Conservation (phyloP, 2,113 vertebrate genomes). For the Festucalex cinctus region DNA sequence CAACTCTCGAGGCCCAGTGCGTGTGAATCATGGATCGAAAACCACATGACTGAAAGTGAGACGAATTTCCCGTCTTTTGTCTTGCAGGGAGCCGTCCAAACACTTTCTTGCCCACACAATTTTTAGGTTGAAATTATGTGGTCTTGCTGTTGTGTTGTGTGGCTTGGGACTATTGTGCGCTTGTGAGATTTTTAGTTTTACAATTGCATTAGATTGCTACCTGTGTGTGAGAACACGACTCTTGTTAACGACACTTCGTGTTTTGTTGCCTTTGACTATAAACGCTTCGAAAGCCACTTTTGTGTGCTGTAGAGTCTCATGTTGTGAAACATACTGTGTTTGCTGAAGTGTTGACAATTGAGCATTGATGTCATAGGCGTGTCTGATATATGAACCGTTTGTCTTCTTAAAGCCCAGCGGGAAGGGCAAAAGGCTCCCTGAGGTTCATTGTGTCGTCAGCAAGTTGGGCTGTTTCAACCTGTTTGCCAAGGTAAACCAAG, state of each 20-base stretch:
- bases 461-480: slow-evolving; percentile 96
- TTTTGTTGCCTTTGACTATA: neutral
- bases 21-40: slow-evolving; percentile 46
- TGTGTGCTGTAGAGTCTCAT: neutral
- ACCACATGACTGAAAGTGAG: slow-evolving; percentile 40
- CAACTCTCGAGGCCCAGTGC: slow-evolving; percentile 37
- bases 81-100: slow-evolving; percentile 8
- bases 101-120: neutral
- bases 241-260: neutral
- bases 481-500: slow-evolving; percentile 89
- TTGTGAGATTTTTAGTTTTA: neutral
- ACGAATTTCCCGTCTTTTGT: slow-evolving; percentile 36
- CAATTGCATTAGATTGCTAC: neutral
- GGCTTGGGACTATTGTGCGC: neutral
- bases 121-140: neutral
- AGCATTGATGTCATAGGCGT: neutral
- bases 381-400: slow-evolving; percentile 19
- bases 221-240: neutral
- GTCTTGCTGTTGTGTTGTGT: neutral
- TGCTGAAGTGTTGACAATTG: slow-evolving; percentile 1
- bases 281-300: neutral
- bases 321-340: neutral
- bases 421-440: slow-evolving; percentile 91
- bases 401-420: slow-evolving; percentile 76
- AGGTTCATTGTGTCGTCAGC: slow-evolving; percentile 96